These are phyloP conservation scores for Paramuricea clavata DNA, from an alignment of 92 coral and sea anemone species.

Conservation along the genomic window DNA sequence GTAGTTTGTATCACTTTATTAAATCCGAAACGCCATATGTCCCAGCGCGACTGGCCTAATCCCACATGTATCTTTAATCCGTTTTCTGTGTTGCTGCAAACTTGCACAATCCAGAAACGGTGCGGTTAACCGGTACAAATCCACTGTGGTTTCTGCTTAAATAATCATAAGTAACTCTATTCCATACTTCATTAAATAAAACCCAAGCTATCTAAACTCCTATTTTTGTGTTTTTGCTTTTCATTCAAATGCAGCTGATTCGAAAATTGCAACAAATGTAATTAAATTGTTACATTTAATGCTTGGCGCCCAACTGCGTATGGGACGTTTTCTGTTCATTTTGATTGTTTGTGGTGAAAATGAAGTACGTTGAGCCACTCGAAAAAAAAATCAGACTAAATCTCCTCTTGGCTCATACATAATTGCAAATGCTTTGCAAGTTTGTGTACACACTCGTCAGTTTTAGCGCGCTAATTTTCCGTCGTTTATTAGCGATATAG, in stretches of 20 bases:
- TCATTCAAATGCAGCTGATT: neutral
- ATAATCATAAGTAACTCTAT: constrained; percentile 34
- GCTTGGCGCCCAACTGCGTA: neutral
- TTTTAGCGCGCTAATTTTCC: constrained; percentile 15
- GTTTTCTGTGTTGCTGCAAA: constrained; percentile 31
- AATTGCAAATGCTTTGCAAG: neutral
- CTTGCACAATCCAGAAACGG: constrained; percentile 14
- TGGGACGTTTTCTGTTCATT: neutral
- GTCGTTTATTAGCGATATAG: constrained; percentile 3
- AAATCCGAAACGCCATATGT: neutral
- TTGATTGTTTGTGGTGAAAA: neutral
- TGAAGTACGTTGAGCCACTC: neutral
- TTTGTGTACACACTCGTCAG: constrained; percentile 15
- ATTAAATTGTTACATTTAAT: neutral
- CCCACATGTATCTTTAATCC: constrained; percentile 23
- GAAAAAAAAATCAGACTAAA: neutral
- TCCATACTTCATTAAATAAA: constrained; percentile 30
- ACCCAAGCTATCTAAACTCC: neutral
- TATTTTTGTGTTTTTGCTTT: neutral
- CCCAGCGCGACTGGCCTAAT: neutral
- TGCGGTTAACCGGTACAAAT: constrained; percentile 26
- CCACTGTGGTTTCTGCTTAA: constrained; percentile 17
- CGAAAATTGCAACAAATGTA: constrained; percentile 4
- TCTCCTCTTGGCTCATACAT: constrained; percentile 2
- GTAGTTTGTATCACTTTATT: constrained; percentile 20